These are phyloP conservation scores for Myotis pilosus DNA, from an alignment of 2,797 vertebrate species.

Conservation along the genomic window DNA sequence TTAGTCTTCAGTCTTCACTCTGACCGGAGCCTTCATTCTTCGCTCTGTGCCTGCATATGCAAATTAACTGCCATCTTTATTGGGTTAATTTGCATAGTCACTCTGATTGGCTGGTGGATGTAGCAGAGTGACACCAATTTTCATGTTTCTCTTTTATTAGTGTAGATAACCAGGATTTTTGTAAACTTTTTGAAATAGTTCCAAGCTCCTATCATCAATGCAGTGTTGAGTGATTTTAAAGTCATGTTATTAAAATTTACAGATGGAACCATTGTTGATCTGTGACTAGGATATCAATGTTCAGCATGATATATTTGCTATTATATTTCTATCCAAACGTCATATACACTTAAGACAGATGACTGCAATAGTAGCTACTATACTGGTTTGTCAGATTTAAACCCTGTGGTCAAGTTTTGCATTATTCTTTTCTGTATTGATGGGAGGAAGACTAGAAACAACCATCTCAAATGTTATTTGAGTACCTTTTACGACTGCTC, in stretches of 20 bases:
- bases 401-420: neutral
- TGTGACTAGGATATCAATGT: neutral
- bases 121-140: too few species aligned
- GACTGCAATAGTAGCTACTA: neutral
- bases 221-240: neutral
- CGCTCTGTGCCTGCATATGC: too few species aligned
- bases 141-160: too few species aligned
- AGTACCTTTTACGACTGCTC: neutral
- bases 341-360: neutral
- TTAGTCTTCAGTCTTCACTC: too few species aligned
- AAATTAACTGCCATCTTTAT: too few species aligned
- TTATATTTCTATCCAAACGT: neutral
- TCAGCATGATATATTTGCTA: neutral
- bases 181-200: constrained; percentile 41
- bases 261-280: neutral
- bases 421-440: neutral
- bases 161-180: neutral
- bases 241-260: neutral
- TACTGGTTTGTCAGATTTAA: neutral
- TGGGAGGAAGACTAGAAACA: neutral
- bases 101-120: too few species aligned
- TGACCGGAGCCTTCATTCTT: too few species aligned
- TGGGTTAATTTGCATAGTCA: too few species aligned
- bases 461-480: neutral
- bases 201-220: neutral